phyloP scores from a whole-genome alignment of 2,888 invertebrate genomes.

The Sisyra terminalis region DNA sequence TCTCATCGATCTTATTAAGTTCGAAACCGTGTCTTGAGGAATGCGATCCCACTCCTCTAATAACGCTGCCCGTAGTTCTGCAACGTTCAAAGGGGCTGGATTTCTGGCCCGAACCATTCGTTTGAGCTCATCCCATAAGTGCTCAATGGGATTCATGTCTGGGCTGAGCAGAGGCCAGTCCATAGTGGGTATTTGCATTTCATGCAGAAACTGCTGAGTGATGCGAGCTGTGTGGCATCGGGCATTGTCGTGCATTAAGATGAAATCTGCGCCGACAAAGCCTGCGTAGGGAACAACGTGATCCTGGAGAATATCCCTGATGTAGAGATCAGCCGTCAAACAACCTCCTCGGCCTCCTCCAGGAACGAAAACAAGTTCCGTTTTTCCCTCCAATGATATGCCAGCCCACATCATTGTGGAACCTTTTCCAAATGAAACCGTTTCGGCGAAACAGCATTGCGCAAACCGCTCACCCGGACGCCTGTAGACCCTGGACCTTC shows the following conservation, averaged over 20 bases:
- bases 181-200: constrained; percentile 7
- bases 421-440: constrained; percentile 10
- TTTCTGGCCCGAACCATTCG: constrained; percentile 5
- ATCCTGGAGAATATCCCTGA: constrained; percentile 9
- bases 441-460: background rate
- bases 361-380: constrained; percentile 9
- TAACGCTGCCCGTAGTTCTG: constrained; percentile 10
- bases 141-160: background rate
- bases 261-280: constrained; percentile 8
- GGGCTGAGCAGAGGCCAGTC: background rate
- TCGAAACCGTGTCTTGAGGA: constrained; percentile 11
- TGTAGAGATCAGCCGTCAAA: constrained; percentile 9
- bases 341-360: constrained; percentile 7
- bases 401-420: constrained; percentile 10
- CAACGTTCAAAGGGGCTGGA: constrained; percentile 4
- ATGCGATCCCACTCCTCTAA: constrained; percentile 11
- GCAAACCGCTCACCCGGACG: constrained; percentile 6
- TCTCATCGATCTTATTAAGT: constrained; percentile 11
- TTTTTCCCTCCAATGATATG: constrained; percentile 9
- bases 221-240: constrained; percentile 10
- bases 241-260: constrained; percentile 8
- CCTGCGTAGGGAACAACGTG: constrained; percentile 7
- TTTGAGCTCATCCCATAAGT: background rate
- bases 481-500: constrained; percentile 10
- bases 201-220: constrained; percentile 8